Evolutionary conservation across 2,113 vertebrate genomes (phyloP).

Genomic region (Cavia aperea): DNA sequence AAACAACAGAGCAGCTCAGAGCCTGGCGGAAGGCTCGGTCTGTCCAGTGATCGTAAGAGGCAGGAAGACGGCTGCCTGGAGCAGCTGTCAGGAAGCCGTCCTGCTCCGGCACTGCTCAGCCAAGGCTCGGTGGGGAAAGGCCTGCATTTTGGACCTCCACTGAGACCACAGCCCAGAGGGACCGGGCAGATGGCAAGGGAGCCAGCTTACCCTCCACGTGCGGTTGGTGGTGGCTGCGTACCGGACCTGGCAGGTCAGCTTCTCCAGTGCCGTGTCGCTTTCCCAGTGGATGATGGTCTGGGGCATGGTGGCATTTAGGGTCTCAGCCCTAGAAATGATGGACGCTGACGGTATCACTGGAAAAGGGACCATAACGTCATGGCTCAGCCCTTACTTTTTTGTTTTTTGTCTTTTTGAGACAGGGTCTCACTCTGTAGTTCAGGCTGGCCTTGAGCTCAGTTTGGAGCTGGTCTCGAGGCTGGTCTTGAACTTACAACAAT

Average conservation of each 20-base stretch:
- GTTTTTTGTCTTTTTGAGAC: no score
- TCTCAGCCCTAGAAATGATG: conserved; percentile 36
- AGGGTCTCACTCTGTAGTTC: no score
- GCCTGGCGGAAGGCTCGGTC: not conserved
- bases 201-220: conserved; percentile 72
- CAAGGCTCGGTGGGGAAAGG: no score
- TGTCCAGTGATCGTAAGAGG: not conserved
- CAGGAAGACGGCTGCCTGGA: not conserved
- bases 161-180: no score
- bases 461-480: no score
- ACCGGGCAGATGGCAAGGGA: no score
- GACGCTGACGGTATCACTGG: conserved; percentile 73
- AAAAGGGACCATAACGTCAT: not conserved
- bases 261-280: conserved; percentile 45
- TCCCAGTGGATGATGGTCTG: conserved; percentile 71
- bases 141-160: no score
- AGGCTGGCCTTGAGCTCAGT: no score
- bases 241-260: conserved; percentile 71
- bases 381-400: not conserved
- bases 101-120: no score
- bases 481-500: no score
- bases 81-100: not conserved
- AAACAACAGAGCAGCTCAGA: not conserved
- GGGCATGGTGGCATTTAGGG: conserved; percentile 27
- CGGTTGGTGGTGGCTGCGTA: conserved; percentile 36